Evolutionary conservation across 2,797 vertebrate species (phyloP), one percentile per base, ranked within the genome.

Genomic region (Poeciliopsis presidionis): DNA sequence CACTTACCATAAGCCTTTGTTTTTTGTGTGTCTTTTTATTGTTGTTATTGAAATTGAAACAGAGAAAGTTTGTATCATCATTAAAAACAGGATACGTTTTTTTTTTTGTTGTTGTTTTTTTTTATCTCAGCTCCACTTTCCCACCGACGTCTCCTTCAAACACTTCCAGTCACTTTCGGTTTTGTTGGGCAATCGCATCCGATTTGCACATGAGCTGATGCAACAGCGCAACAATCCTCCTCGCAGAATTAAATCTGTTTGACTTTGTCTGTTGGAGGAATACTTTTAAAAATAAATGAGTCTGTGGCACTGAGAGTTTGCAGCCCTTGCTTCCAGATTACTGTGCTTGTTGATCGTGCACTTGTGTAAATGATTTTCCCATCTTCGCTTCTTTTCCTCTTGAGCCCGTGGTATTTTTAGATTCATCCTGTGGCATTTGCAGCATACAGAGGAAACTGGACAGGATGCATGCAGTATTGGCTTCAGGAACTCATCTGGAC

Each of bases 361-460:
- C 73, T 76, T 59, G 75, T 80, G 77, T 80, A 84, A 92, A 89
- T 76, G 77, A 22, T 87, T 92, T 69, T 88, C 82, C 86, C 84
- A 85, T 91, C 87, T 80, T 88, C 72, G n/a, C 72, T 79, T 45
- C 65, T 77, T 81, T 89, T 88, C 82, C 87, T 88, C 86, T 72
- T 0, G 28, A 74, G 82, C 73, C 46, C 5, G 0, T 8, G 72
- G 72, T 93, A 92, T 94, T 92, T 93, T 93, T 94, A 93, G 91
- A 91, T 55, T 81, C 77, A 76, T 89, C 85, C 87, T n/a, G 9
- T 74, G 83, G 81, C 72, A 86, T 86, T 45, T 20, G 45, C 72
- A 69, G 61, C 28, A 7, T 5, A 36, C 59, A 81, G 74, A 87
- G 82, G 78, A 81, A 87, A 87, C 76, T 79, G 46, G 73, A 88